Conservation (phyloP, 2,797 vertebrate species). For the Neosilurus hyrtlii region DNA sequence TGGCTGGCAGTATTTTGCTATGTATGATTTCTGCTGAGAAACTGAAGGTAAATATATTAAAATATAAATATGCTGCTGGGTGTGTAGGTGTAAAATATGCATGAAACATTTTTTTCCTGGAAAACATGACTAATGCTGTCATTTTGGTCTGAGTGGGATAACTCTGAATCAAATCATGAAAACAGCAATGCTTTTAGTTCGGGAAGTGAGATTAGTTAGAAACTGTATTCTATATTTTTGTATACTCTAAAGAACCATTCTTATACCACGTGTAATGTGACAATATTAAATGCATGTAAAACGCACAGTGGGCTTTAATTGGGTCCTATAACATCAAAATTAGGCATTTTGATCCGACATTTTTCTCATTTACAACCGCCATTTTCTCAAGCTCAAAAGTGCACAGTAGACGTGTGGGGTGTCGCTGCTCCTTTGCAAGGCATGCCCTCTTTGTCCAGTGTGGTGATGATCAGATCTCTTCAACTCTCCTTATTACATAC, state of each 20-base stretch:
- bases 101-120: neutral
- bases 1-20: neutral
- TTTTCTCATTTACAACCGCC: too few species aligned
- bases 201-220: neutral
- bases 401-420: too few species aligned
- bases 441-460: too few species aligned
- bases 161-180: conserved; percentile 1
- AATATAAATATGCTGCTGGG: conserved; percentile 11
- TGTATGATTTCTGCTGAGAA: neutral
- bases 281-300: too few species aligned
- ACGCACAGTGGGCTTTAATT: too few species aligned
- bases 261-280: neutral
- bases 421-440: too few species aligned
- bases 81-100: conserved; percentile 23
- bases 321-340: too few species aligned
- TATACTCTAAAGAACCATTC: neutral
- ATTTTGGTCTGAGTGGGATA: neutral
- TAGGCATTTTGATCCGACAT: too few species aligned
- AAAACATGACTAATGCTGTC: conserved; percentile 23
- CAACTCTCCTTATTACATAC: too few species aligned
- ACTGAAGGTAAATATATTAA: neutral
- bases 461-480: too few species aligned
- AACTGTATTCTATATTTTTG: neutral
- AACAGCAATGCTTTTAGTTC: neutral
- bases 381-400: too few species aligned